These are phyloP conservation scores for Hydrotaea diabolus DNA, from an alignment of 2,888 invertebrate genomes.

Conservation along the genomic window DNA sequence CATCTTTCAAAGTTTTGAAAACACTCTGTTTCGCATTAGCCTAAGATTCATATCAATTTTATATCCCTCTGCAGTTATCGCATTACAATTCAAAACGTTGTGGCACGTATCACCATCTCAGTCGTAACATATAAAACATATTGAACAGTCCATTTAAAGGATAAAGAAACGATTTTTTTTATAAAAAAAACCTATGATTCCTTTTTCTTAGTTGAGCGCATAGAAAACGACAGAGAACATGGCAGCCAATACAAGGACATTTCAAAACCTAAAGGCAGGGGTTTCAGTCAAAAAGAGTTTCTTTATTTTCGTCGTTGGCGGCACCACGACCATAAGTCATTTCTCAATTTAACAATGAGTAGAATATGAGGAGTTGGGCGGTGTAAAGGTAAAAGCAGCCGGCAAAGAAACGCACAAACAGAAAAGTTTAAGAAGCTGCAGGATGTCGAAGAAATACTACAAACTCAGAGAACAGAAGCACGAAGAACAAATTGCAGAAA, in stretches of 20 bases:
- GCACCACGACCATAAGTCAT: constrained; percentile 17
- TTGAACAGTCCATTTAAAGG: background rate
- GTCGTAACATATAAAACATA: background rate
- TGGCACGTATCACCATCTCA: no score
- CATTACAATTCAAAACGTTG: no score
- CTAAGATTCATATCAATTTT: no score
- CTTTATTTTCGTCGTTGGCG: background rate
- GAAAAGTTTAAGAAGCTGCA: background rate
- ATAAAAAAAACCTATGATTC: no score
- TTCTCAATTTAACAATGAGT: background rate
- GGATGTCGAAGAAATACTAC: background rate
- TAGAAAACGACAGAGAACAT: background rate
- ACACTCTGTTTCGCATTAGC: no score
- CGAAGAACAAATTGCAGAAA: background rate
- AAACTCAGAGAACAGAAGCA: background rate
- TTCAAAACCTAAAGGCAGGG: background rate
- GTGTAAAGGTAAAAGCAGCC: no score
- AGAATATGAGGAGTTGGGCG: background rate
- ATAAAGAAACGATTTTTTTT: background rate
- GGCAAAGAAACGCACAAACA: background rate
- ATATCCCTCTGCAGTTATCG: no score
- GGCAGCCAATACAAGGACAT: background rate
- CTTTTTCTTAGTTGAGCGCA: background rate
- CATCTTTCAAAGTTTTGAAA: no score
- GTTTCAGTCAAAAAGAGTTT: background rate